These are phyloP conservation scores for Sebastes aleutianus DNA, from an alignment of 2,797 vertebrate species.

Conservation along the genomic window DNA sequence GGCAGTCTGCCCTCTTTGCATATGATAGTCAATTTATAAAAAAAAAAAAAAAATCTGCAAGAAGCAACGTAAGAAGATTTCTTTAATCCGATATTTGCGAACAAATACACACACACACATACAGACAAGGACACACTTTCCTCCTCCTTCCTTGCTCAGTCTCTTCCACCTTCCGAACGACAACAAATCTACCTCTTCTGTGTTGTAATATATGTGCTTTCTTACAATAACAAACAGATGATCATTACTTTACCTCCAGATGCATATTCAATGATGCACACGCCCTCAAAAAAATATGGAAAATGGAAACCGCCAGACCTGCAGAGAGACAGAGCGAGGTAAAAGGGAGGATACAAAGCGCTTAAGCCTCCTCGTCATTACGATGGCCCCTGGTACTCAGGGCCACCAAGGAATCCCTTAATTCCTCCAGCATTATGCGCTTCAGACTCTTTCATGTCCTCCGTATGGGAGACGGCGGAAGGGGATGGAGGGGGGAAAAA, in stretches of 20 bases:
- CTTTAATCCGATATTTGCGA: background rate
- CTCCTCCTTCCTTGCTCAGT: background rate
- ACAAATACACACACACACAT: background rate
- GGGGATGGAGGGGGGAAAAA: slow-evolving; percentile 82
- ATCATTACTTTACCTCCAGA: slow-evolving; percentile 59
- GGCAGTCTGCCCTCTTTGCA: slow-evolving; percentile 8
- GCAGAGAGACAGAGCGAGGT: slow-evolving; percentile 60
- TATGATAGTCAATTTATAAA: background rate
- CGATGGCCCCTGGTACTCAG: slow-evolving; percentile 89
- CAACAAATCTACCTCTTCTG: slow-evolving; percentile 35
- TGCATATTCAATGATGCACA: slow-evolving; percentile 75
- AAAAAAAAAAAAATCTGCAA: background rate
- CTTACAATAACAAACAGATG: slow-evolving; percentile 63
- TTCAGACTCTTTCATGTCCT: slow-evolving; percentile 96
- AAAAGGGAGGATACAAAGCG: slow-evolving; percentile 84
- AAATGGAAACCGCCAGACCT: slow-evolving; percentile 51
- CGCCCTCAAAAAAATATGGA: slow-evolving; percentile 63
- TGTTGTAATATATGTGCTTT: slow-evolving; percentile 40
- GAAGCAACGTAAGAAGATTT: background rate
- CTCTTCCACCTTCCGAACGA: slow-evolving; percentile 24
- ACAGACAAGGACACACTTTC: background rate
- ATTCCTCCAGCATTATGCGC: slow-evolving; percentile 97
- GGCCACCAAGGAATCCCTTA: slow-evolving; percentile 93
- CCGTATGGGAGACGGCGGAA: slow-evolving; percentile 67
- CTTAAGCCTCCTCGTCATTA: slow-evolving; percentile 92